Evolutionary conservation across 1,140 invertebrate species (phyloP).

Genomic region (Habropoda laboriosa): DNA sequence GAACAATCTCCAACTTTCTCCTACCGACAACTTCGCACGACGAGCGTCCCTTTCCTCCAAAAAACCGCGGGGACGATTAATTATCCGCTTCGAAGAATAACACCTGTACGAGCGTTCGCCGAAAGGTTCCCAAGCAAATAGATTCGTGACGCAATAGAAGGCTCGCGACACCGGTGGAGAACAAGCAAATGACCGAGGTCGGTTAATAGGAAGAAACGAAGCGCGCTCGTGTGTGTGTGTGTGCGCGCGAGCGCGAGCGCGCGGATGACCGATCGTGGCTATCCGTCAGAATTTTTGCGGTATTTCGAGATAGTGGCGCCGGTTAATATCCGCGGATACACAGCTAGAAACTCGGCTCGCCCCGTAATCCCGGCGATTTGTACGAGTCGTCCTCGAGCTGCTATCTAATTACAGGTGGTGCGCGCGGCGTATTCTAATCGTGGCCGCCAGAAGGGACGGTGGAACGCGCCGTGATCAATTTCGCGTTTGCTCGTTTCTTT

Average conservation of each 20-base stretch:
- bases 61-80: not conserved
- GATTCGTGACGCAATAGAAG: constrained; percentile 17
- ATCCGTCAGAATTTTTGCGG: constrained; percentile 44
- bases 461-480: constrained; percentile 29
- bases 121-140: constrained; percentile 1
- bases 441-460: not conserved
- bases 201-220: not conserved
- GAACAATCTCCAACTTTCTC: too few relatives aligned
- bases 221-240: too few relatives aligned
- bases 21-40: too few relatives aligned
- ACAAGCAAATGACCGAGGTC: not conserved
- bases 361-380: constrained; percentile 40
- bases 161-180: constrained; percentile 9
- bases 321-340: constrained; percentile 8
- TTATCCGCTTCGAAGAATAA: not conserved
- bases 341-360: constrained; percentile 11
- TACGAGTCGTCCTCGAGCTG: constrained; percentile 40
- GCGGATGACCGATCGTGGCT: constrained; percentile 25
- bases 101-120: not conserved
- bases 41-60: too few relatives aligned
- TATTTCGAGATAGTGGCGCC: constrained; percentile 27
- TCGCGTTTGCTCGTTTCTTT: not conserved
- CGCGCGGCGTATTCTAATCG: constrained; percentile 34
- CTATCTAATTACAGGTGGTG: constrained; percentile 40
- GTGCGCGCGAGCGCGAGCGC: too few relatives aligned